A percentile compares a stretch with the other conserved stretches of the same genome.
Conservation (phyloP, 2,113 vertebrate species). For the Channa maculata region DNA sequence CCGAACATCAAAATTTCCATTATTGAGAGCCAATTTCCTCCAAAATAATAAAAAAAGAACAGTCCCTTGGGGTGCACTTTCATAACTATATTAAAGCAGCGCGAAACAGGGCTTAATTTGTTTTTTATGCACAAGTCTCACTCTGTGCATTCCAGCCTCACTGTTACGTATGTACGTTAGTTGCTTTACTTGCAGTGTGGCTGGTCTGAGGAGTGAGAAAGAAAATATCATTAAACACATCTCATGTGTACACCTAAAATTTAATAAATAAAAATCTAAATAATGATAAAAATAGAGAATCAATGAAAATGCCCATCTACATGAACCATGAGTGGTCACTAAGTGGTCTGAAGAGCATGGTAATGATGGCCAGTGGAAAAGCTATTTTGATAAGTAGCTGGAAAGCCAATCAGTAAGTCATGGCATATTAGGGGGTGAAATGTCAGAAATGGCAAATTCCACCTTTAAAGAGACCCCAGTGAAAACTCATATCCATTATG, state of each 20-base stretch:
- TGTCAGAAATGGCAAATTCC: slow-evolving; percentile 4
- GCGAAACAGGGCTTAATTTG: slow-evolving; percentile 53
- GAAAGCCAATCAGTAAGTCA: slow-evolving; percentile 3
- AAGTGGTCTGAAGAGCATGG: slow-evolving; percentile 41
- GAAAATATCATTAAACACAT: slow-evolving; percentile 22
- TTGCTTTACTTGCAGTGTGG: slow-evolving; percentile 18
- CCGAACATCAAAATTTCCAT: slow-evolving; percentile 56
- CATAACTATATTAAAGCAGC: slow-evolving; percentile 54
- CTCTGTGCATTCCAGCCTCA: slow-evolving; percentile 25
- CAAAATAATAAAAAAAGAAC: slow-evolving; percentile 40
- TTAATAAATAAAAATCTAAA: slow-evolving; percentile 7
- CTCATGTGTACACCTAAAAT: not conserved
- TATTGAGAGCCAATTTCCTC: slow-evolving; percentile 51
- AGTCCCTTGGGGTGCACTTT: slow-evolving; percentile 49
- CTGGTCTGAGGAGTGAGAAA: slow-evolving; percentile 10
- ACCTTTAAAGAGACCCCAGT: slow-evolving; percentile 9
- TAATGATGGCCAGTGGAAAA: slow-evolving; percentile 31
- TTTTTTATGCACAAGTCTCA: slow-evolving; percentile 39
- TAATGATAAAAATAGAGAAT: too few relatives aligned
- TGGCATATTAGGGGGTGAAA: not conserved
- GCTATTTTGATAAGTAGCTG: slow-evolving; percentile 31
- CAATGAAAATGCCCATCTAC: slow-evolving; percentile 38
- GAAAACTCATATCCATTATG: slow-evolving; percentile 8
- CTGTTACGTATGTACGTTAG: slow-evolving; percentile 19
- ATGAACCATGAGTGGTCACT: slow-evolving; percentile 50